These are phyloP conservation scores for Clarias platycephalus DNA, from an alignment of 2,797 vertebrate species.

Conservation along the genomic window DNA sequence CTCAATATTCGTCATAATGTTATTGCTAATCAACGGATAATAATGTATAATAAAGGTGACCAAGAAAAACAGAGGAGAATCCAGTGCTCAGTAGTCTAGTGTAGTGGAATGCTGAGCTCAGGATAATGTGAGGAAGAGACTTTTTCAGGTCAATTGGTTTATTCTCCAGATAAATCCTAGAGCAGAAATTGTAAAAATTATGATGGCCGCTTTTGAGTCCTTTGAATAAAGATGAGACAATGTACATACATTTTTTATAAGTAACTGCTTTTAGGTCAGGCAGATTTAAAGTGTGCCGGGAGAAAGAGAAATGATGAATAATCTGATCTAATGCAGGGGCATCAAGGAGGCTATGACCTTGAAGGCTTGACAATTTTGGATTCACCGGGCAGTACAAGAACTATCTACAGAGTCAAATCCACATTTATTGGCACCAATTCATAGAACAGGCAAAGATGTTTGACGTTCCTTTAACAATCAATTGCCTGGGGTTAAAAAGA, in stretches of 20 bases:
- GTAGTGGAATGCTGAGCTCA: not conserved
- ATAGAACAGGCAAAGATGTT: not conserved
- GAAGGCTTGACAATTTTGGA: constrained; percentile 20
- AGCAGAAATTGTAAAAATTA: constrained; percentile 27
- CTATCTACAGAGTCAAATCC: not conserved
- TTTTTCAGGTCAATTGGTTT: not conserved
- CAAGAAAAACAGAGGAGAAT: not conserved
- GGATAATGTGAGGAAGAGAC: not conserved
- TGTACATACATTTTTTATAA: constrained; percentile 46
- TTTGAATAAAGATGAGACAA: constrained; percentile 40
- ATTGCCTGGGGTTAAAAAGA: not conserved
- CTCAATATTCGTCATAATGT: no score
- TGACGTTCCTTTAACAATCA: not conserved
- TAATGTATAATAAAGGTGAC: not conserved
- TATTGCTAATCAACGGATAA: not conserved
- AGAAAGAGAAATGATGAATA: constrained; percentile 26
- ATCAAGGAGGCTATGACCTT: constrained; percentile 26
- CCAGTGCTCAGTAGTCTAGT: no score
- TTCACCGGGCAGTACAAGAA: not conserved
- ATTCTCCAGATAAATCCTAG: constrained; percentile 21
- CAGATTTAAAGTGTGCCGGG: constrained; percentile 32
- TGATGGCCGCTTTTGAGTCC: constrained; percentile 13
- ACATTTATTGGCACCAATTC: not conserved
- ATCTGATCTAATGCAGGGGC: constrained; percentile 22
- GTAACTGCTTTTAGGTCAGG: constrained; percentile 44